Evolutionary conservation across 2,888 invertebrate species (phyloP).

Genomic region (Drosophila quasianomalipes): DNA sequence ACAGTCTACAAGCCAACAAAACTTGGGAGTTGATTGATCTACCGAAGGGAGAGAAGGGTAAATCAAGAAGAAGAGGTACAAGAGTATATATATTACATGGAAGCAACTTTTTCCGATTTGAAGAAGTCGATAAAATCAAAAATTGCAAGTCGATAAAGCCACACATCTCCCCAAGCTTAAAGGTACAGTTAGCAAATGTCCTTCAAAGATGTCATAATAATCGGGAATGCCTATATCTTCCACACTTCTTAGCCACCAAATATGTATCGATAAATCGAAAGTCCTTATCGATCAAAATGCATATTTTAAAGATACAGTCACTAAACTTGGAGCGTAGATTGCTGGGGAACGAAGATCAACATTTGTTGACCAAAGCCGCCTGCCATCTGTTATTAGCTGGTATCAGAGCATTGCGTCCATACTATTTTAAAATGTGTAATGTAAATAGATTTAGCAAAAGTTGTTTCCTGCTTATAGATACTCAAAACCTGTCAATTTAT

Average conservation of each 20-base stretch:
- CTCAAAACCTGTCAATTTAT: not conserved
- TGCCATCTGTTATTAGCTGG: not conserved
- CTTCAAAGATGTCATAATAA: not conserved
- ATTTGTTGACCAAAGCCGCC: too few relatives aligned
- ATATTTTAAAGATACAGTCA: not conserved
- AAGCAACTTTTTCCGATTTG: not conserved
- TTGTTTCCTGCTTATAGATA: not conserved
- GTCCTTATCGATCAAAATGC: not conserved
- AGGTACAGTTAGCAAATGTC: not conserved
- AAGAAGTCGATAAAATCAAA: not conserved
- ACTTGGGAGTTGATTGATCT: too few relatives aligned
- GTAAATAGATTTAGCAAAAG: not conserved
- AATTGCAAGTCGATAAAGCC: not conserved
- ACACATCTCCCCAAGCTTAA: not conserved
- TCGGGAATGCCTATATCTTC: not conserved
- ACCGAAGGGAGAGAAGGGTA: too few relatives aligned
- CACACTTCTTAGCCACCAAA: not conserved
- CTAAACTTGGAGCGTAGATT: not conserved
- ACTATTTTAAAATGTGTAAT: not conserved
- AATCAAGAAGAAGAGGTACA: too few relatives aligned
- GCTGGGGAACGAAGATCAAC: not conserved
- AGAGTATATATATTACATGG: not conserved
- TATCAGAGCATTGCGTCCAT: not conserved
- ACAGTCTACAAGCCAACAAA: too few relatives aligned
- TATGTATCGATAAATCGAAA: not conserved